These are phyloP conservation scores for Nephrotoma flavescens DNA, from an alignment of 2,888 invertebrate species.

Conservation along the genomic window DNA sequence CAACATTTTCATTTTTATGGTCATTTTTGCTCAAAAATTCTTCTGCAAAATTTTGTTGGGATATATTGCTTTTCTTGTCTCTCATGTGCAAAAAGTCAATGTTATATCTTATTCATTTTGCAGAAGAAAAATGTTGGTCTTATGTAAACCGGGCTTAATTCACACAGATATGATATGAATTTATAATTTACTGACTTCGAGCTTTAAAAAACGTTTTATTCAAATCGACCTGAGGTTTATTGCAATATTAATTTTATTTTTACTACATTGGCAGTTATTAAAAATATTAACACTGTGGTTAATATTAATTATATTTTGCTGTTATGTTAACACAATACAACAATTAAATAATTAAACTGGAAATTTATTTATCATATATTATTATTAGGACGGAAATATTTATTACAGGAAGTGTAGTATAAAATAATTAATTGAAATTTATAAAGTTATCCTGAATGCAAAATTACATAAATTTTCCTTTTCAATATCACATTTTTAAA, in stretches of 20 bases:
- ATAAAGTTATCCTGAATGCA: not conserved
- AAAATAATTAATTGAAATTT: not conserved
- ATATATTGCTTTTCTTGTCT: no score
- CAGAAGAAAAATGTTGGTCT: no score
- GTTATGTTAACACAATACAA: not conserved
- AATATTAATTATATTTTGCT: not conserved
- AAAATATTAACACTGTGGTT: not conserved
- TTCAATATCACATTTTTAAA: not conserved
- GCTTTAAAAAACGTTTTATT: not conserved
- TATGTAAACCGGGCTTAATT: no score
- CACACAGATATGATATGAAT: not conserved
- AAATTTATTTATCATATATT: not conserved
- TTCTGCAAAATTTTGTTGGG: no score
- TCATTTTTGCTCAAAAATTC: no score
- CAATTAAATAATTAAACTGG: not conserved
- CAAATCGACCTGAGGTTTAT: not conserved
- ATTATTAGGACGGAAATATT: not conserved
- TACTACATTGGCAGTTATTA: not conserved
- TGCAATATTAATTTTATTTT: not conserved
- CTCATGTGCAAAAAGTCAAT: no score
- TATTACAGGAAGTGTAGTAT: not conserved
- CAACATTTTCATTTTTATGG: no score
- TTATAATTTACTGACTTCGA: not conserved
- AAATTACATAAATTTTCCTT: not conserved
- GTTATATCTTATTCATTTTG: no score